Percentiles rank a stretch among this genome's conserved stretches.
These are phyloP conservation scores for Platysteira castanea DNA, from an alignment of 2,113 vertebrate genomes.

Conservation along the genomic window DNA sequence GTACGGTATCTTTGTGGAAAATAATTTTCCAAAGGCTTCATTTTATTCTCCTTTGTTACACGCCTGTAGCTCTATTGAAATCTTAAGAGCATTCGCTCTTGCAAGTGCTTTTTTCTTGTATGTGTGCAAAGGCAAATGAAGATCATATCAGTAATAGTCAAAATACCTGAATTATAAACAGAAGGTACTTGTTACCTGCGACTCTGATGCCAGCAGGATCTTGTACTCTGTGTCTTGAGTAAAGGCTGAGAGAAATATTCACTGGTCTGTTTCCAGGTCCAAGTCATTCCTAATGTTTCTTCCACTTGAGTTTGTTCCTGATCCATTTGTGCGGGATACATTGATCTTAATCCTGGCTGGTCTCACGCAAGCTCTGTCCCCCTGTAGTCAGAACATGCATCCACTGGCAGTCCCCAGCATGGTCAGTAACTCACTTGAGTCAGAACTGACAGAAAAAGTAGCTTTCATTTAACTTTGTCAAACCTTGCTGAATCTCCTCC, in stretches of 20 bases:
- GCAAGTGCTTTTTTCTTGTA: not conserved
- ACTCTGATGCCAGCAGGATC: not conserved
- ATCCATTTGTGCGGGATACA: not conserved
- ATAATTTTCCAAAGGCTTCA: not conserved
- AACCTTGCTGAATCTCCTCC: not conserved
- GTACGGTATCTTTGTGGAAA: not conserved
- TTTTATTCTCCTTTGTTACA: not conserved
- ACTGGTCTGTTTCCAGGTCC: not conserved
- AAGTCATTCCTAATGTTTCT: not conserved
- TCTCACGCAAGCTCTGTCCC: not conserved
- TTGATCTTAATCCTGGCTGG: not conserved
- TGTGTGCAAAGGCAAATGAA: not conserved
- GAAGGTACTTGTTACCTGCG: not conserved
- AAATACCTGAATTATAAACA: not conserved
- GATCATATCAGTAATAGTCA: not conserved
- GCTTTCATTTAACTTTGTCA: not conserved
- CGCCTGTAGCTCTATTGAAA: not conserved
- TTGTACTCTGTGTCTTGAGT: not conserved
- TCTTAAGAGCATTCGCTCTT: not conserved
- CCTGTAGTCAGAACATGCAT: not conserved
- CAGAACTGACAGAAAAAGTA: not conserved
- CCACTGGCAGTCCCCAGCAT: rapidly evolving
- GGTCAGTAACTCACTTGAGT: not conserved
- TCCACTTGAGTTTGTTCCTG: not conserved
- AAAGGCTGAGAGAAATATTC: not conserved